Base-by-base conservation (phyloP, 2,797 vertebrate genomes). In the Platyrinchus mystaceus region DNA sequence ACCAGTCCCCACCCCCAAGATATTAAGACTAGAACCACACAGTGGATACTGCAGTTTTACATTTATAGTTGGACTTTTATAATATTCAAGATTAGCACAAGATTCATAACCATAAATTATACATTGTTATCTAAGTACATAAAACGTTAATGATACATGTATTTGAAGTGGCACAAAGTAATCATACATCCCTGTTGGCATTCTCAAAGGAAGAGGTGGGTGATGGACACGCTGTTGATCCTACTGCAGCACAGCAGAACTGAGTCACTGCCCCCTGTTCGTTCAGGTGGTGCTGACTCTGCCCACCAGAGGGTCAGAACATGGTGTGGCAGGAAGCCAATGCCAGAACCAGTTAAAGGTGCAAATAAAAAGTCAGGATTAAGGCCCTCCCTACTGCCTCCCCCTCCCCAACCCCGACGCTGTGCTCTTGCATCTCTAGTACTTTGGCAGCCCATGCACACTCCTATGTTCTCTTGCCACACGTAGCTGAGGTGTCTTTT, bases 91-190 rank as follows among this genome's bases (percentile, higher is more conserved):
- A 98, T 98, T 98, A 98, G 98, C 97, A 98, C 97, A 98, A 98
- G 95, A 97, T 97, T 98, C 98, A 98, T 97, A 97, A 97, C 98
- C 97, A 98, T 98, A 98, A 98, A 98, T 98, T 98, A 98, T 98
- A 98, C 98, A 98, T 95, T 91, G 93, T 96, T 95, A 97, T 97
- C 98, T 96, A 96, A 97, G 97, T 98, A 98, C 98, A 98, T 97
- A 97, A 97, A 97, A 98, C 87, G 94, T 96, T 97, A 97, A 96
- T 96, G 96, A 95, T 97, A 97, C 95, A 96, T 69, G 94, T 95
- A 95, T 97, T 97, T 84, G 96, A 97, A 96, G 97, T 96, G 97
- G 97, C 96, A 98, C 96, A 95, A 97, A 97, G 94, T 84, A 95
- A 89, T 97, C 93, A 92, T 96, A 96, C 88, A 94, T 91, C 91